Percentiles rank a stretch among this genome's conserved stretches.
Evolutionary conservation across 2,113 vertebrate species (phyloP).

Genomic region (Octodon degus): DNA sequence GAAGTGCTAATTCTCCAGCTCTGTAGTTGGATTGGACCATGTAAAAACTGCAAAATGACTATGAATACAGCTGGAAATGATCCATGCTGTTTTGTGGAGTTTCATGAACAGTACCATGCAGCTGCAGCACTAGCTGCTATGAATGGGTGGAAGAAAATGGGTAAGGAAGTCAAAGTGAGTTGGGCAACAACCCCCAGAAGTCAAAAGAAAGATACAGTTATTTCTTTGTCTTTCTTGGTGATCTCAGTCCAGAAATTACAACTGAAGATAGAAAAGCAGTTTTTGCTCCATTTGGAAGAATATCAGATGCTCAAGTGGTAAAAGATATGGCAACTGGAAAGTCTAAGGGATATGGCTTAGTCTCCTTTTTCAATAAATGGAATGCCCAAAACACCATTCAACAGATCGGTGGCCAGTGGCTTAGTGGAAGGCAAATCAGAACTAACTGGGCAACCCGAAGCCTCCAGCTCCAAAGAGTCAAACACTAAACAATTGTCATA

Average conservation of each 20-base stretch:
- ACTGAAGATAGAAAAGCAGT: conserved; percentile 99
- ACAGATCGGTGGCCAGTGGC: conserved; percentile 99
- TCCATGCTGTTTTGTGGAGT: conserved; percentile 99
- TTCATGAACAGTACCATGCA: conserved; percentile 98
- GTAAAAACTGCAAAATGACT: too few species aligned
- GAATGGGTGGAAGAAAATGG: conserved; percentile 99
- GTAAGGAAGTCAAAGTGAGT: conserved; percentile 99
- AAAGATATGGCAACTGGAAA: conserved; percentile 99
- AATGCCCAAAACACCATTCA: conserved; percentile 98
- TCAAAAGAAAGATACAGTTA: conserved; percentile 99
- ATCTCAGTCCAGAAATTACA: conserved; percentile 99
- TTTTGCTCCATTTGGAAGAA: conserved; percentile 98
- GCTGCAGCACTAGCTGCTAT: conserved; percentile 97
- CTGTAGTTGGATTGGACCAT: too few species aligned
- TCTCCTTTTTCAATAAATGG: conserved; percentile 99
- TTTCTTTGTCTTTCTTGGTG: conserved; percentile 99
- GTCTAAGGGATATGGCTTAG: conserved; percentile 99
- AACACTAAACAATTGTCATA: conserved; percentile 97
- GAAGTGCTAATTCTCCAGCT: too few species aligned
- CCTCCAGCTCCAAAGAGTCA: conserved; percentile 95
- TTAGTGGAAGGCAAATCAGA: conserved; percentile 97
- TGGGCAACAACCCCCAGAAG: conserved; percentile 99
- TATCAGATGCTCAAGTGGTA: conserved; percentile 98
- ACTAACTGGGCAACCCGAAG: conserved; percentile 99
- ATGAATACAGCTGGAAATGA: conserved; percentile 94